phyloP scores from a whole-genome alignment of 2,113 vertebrate species.

The Tetrao urogallus region DNA sequence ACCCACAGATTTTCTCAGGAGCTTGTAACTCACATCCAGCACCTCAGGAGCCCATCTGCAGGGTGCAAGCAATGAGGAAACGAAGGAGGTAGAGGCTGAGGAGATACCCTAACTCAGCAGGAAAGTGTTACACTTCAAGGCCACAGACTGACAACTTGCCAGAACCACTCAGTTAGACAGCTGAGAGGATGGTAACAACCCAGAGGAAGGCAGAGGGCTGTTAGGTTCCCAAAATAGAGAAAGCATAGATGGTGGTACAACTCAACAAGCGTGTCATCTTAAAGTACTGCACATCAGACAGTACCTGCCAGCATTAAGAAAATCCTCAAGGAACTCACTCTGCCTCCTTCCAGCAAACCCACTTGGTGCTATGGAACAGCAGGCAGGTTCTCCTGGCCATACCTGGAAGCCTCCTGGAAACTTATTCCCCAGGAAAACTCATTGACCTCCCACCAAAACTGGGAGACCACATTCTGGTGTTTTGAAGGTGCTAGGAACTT shows the following conservation, averaged over 20 bases:
- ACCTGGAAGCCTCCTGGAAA: neutral
- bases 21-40: neutral
- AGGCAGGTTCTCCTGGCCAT: neutral
- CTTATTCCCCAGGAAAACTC: neutral
- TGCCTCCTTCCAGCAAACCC: neutral
- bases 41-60: neutral
- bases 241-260: neutral
- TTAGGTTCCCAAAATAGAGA: conserved; percentile 8
- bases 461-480: fast-evolving
- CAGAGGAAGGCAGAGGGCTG: neutral
- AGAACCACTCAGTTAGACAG: neutral
- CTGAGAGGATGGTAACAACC: conserved; percentile 27
- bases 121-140: conserved; percentile 41
- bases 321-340: neutral
- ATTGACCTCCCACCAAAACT: neutral
- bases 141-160: conserved; percentile 41
- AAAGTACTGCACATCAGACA: conserved; percentile 30
- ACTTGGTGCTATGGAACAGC: fast-evolving
- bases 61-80: neutral
- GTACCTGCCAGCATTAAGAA: conserved; percentile 31
- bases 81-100: neutral
- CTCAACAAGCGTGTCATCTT: neutral
- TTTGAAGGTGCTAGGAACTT: neutral
- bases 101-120: neutral
- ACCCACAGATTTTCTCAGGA: conserved; percentile 17